phyloP scores from a whole-genome alignment of 2,797 vertebrate genomes.

The Periophthalmus magnuspinnatus region DNA sequence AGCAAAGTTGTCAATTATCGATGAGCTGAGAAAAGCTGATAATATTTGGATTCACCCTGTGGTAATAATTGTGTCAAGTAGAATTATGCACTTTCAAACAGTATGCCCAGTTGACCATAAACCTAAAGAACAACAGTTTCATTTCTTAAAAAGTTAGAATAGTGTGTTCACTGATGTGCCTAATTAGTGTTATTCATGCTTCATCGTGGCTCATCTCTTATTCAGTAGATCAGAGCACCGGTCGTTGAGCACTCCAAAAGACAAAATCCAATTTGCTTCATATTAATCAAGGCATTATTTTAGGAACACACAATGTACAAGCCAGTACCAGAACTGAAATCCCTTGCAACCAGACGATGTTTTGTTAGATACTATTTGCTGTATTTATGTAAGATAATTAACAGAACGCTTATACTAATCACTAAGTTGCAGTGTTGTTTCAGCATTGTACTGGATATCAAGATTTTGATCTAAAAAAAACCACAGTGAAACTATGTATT shows the following conservation, averaged over 20 bases:
- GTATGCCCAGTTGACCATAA: not conserved
- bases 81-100: not conserved
- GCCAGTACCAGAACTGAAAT: not conserved
- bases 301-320: not conserved
- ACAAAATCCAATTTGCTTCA: not conserved
- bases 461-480: too few relatives aligned
- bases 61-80: not conserved
- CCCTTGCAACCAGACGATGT: not conserved
- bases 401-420: not conserved
- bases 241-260: not conserved
- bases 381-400: not conserved
- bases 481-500: too few relatives aligned
- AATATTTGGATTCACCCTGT: not conserved
- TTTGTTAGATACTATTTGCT: not conserved
- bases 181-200: conserved; percentile 1
- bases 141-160: not conserved
- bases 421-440: too few relatives aligned
- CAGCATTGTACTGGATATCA: too few relatives aligned
- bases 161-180: not conserved
- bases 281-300: not conserved
- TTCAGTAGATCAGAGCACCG: not conserved
- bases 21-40: not conserved
- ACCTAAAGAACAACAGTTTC: not conserved
- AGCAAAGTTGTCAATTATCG: not conserved
- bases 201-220: not conserved